Evolutionary conservation across 2,888 invertebrate species (phyloP).

Genomic region (Aspidiotus destructor): DNA sequence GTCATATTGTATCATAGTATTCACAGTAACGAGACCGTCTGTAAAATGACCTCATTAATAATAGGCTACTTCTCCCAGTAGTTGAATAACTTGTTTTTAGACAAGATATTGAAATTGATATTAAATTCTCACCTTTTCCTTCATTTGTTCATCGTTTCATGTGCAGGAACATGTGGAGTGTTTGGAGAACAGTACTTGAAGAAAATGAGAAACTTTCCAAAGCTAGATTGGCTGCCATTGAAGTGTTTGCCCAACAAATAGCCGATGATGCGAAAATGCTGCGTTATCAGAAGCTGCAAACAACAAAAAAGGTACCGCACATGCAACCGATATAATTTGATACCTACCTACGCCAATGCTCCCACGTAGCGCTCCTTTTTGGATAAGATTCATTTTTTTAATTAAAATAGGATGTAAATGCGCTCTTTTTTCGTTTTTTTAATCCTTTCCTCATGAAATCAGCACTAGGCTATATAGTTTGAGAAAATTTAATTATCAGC

Average conservation of each 20-base stretch:
- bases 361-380: not conserved
- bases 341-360: not conserved
- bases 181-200: conserved; percentile 92
- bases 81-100: conserved; percentile 3
- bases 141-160: conserved; percentile 30
- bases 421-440: no score
- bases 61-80: not conserved
- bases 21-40: no score
- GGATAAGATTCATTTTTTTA: no score
- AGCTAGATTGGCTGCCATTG: conserved; percentile 82
- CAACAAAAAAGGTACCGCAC: conserved; percentile 59
- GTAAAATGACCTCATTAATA: no score
- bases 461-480: no score
- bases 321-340: not conserved
- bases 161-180: conserved; percentile 88
- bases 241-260: conserved; percentile 89
- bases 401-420: no score
- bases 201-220: conserved; percentile 89
- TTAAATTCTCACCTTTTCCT: not conserved
- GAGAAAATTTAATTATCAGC: no score
- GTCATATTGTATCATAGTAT: no score
- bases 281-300: conserved; percentile 69
- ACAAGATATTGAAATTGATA: no score
- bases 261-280: conserved; percentile 84
- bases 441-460: no score